Evolutionary conservation across 2,797 vertebrate genomes (phyloP).

Genomic region (Naso thynnoides): DNA sequence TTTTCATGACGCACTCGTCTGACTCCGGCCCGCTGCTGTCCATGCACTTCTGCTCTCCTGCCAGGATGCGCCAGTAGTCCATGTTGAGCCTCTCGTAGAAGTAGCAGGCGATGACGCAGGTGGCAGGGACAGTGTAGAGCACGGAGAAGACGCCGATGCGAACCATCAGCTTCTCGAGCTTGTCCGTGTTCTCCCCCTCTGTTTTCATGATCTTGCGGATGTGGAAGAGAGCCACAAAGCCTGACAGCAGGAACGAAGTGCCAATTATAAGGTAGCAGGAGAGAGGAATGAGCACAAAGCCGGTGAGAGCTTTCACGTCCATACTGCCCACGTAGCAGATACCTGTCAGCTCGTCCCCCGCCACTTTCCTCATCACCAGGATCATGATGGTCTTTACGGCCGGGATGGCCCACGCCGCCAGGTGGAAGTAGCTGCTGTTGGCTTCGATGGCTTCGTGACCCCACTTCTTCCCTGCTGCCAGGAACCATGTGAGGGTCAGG

Average conservation of each 20-base stretch:
- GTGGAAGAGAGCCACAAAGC: slow-evolving; percentile 98
- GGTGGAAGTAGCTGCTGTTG: slow-evolving; percentile 98
- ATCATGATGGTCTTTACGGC: slow-evolving; percentile 98
- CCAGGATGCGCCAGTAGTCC: slow-evolving; percentile 93
- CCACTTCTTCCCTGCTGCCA: slow-evolving; percentile 98
- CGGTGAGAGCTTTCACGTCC: slow-evolving; percentile 95
- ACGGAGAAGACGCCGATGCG: slow-evolving; percentile 97
- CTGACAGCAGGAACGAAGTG: slow-evolving; percentile 96
- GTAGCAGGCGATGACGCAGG: slow-evolving; percentile 97
- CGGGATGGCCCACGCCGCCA: slow-evolving; percentile 96
- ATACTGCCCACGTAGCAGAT: slow-evolving; percentile 98
- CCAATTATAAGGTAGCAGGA: slow-evolving; percentile 95
- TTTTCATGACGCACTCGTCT: slow-evolving; percentile 91
- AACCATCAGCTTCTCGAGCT: slow-evolving; percentile 97
- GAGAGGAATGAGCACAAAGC: slow-evolving; percentile 95
- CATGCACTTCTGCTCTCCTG: slow-evolving; percentile 87
- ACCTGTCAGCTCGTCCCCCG: slow-evolving; percentile 96
- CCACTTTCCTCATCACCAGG: slow-evolving; percentile 95
- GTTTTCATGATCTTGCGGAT: slow-evolving; percentile 98
- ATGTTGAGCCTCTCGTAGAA: slow-evolving; percentile 97
- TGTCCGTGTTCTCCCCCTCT: slow-evolving; percentile 97
- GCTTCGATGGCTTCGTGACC: slow-evolving; percentile 98
- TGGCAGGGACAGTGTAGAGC: slow-evolving; percentile 96
- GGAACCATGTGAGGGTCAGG: slow-evolving; percentile 96
- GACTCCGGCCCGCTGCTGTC: slow-evolving; percentile 78